A percentile compares a stretch with the other conserved stretches of the same genome.
Evolutionary conservation across 1,140 invertebrate genomes (phyloP).

Genomic region (Dryas iulia): DNA sequence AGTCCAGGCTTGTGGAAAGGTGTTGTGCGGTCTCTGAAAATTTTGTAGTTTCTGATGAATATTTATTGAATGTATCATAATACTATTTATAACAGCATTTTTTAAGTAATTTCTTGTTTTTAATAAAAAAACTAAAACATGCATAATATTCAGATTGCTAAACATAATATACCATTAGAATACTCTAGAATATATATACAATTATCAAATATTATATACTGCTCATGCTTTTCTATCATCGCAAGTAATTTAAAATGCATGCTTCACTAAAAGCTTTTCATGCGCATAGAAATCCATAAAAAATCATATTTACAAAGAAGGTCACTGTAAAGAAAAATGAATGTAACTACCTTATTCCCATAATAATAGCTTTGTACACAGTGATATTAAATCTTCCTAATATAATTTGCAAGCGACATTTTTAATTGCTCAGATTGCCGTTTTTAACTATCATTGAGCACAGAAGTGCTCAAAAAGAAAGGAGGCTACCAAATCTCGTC

Average conservation of each 20-base stretch:
- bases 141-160: neutral
- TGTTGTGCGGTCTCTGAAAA: conserved; percentile 72
- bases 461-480: no score
- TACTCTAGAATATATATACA: no score
- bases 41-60: neutral
- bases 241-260: neutral
- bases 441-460: no score
- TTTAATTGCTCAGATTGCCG: no score
- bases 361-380: neutral
- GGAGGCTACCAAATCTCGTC: no score
- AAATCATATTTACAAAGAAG: neutral
- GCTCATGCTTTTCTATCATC: neutral
- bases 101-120: no score
- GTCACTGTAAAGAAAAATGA: neutral
- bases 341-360: neutral
- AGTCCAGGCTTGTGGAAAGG: conserved; percentile 78
- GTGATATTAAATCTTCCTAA: no score
- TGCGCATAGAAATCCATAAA: neutral
- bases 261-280: neutral
- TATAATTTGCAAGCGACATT: no score
- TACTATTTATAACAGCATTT: no score
- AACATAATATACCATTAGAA: neutral
- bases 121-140: conserved; percentile 20
- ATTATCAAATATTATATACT: no score
- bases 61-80: no score